Conservation (phyloP, 1,140 invertebrate genomes). For the Pygmarrhopalites habei region DNA sequence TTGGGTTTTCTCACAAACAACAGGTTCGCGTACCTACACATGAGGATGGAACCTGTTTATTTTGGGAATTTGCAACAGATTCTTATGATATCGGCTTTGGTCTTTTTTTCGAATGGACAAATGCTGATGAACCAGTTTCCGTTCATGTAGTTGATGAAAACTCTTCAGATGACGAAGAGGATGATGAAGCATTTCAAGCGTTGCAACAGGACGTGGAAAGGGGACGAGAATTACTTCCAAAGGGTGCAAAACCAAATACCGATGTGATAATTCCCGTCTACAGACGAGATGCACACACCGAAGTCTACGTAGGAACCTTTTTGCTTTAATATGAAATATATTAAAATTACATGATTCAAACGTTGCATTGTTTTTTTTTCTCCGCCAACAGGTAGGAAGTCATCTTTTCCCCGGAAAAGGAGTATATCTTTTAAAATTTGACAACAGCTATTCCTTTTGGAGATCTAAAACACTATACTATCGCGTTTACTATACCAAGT, state of each 20-base stretch:
- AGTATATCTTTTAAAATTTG: constrained; percentile 97
- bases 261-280: constrained; percentile 66
- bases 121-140: constrained; percentile 55
- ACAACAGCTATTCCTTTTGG: constrained; percentile 99
- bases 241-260: constrained; percentile 36
- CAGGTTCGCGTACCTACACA: constrained; percentile 92
- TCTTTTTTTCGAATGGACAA: constrained; percentile 96
- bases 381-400: too few relatives aligned
- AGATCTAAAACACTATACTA: constrained; percentile 98
- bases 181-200: constrained; percentile 55
- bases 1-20: too few relatives aligned
- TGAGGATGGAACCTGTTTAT: constrained; percentile 84
- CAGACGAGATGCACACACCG: constrained; percentile 88
- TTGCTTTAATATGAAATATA: too few relatives aligned
- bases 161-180: constrained; percentile 86
- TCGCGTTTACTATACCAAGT: constrained; percentile 90
- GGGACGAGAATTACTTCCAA: constrained; percentile 53
- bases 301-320: constrained; percentile 96
- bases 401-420: constrained; percentile 95
- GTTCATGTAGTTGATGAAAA: constrained; percentile 79
- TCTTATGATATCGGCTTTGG: constrained; percentile 98
- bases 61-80: constrained; percentile 99
- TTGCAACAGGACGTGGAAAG: constrained; percentile 53
- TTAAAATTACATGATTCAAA: too few relatives aligned
- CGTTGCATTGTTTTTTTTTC: too few relatives aligned